These are phyloP conservation scores for Rhopilema esculentum DNA, from an alignment of 30 jellyfish, hydroid and myxozoan genomes.

Conservation along the genomic window DNA sequence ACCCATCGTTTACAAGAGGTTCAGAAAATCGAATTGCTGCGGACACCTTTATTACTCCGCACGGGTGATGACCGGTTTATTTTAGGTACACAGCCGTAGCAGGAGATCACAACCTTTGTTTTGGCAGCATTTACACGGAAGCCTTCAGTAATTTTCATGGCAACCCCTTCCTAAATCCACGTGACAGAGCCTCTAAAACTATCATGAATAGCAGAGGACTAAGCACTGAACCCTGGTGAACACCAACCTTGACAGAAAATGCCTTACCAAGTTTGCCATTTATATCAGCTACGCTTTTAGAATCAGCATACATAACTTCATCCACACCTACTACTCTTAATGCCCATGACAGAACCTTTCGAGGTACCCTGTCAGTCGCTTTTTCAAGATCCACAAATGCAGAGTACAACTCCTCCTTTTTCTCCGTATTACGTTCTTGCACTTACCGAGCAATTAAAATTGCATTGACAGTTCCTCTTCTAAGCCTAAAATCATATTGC, in stretches of 20 bases:
- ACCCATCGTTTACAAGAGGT: too few species aligned
- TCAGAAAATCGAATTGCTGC: too few species aligned
- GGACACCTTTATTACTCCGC: too few species aligned
- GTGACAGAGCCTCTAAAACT: neutral
- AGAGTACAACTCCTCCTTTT: neutral
- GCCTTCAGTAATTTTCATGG: conserved; percentile 20
- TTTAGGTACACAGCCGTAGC: too few species aligned
- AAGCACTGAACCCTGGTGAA: conserved; percentile 6
- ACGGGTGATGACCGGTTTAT: too few species aligned
- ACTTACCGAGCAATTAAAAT: neutral
- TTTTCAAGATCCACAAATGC: conserved; percentile 4
- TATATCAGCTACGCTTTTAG: too few species aligned
- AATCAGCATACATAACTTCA: neutral
- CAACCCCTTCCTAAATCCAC: neutral
- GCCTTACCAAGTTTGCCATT: too few species aligned
- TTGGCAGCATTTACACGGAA: neutral
- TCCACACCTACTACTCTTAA: neutral
- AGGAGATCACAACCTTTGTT: neutral
- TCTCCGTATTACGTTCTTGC: neutral
- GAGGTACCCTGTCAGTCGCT: neutral
- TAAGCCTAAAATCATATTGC: neutral
- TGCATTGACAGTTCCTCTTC: neutral
- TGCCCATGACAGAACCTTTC: neutral
- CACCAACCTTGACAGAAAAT: neutral
- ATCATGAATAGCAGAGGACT: neutral